phyloP scores from a whole-genome alignment of 2,888 invertebrate species.

The Ophraella communa region DNA sequence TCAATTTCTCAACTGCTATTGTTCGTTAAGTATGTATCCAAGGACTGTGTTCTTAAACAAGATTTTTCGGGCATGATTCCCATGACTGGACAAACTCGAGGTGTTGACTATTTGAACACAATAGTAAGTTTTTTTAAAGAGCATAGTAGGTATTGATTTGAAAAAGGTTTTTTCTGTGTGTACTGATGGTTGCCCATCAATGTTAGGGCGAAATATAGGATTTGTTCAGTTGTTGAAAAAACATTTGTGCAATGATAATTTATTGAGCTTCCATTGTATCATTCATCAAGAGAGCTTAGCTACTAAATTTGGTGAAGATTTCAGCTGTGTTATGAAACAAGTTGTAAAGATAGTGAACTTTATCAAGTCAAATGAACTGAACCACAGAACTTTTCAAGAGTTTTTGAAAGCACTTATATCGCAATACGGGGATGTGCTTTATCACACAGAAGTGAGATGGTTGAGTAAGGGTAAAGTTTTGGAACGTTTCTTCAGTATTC shows the following conservation, averaged over 20 bases:
- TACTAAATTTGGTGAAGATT: not conserved
- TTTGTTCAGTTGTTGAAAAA: not conserved
- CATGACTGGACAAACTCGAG: not conserved
- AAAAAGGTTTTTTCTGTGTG: not conserved
- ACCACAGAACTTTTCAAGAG: constrained; percentile 1
- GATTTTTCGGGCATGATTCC: not conserved
- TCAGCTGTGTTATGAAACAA: not conserved
- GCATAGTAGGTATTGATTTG: not conserved
- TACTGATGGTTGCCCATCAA: not conserved
- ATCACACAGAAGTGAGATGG: not conserved
- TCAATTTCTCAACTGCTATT: not conserved
- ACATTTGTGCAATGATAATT: not conserved
- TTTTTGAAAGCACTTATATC: constrained; percentile 4
- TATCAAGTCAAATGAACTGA: not conserved
- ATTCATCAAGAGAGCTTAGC: not conserved
- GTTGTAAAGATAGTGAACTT: not conserved
- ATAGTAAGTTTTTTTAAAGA: not conserved
- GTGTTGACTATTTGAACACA: not conserved
- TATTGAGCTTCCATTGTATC: not conserved
- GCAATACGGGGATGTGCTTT: not conserved
- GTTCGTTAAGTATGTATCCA: constrained; percentile 4
- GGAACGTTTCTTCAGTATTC: not conserved
- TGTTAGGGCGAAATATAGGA: not conserved
- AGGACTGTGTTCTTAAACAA: not conserved
- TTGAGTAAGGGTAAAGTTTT: not conserved